These are phyloP conservation scores for Coregonus ussuriensis DNA, from an alignment of 2,797 vertebrate species.

Conservation along the genomic window DNA sequence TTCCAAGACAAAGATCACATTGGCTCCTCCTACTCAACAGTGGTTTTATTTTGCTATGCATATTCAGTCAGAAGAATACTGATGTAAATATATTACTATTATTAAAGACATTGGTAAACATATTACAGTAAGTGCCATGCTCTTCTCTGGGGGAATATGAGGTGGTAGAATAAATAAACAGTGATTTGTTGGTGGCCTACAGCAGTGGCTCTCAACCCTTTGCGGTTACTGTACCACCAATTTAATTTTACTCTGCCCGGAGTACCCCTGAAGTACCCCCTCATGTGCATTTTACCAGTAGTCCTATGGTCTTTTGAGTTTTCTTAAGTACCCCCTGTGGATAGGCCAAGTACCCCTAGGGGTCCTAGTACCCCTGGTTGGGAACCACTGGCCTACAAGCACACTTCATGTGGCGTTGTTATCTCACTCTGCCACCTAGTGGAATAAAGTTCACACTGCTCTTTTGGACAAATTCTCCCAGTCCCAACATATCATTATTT, in stretches of 20 bases:
- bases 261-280: too few species aligned
- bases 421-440: conserved; percentile 54
- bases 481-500: neutral
- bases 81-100: neutral
- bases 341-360: too few species aligned
- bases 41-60: neutral
- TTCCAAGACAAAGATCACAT: conserved; percentile 19
- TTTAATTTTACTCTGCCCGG: too few species aligned
- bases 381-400: conserved; percentile 21
- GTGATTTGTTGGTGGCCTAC: conserved; percentile 20
- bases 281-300: too few species aligned
- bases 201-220: neutral
- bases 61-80: neutral
- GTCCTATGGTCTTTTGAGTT: too few species aligned
- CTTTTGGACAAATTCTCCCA: neutral
- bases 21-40: neutral
- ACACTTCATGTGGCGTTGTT: neutral
- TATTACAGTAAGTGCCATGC: neutral
- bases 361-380: too few species aligned
- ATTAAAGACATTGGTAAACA: neutral
- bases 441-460: conserved; percentile 29
- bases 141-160: neutral
- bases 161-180: neutral
- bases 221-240: too few species aligned
- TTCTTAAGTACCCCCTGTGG: too few species aligned